phyloP scores from a whole-genome alignment of 2,113 vertebrate species.

The Numida meleagris region DNA sequence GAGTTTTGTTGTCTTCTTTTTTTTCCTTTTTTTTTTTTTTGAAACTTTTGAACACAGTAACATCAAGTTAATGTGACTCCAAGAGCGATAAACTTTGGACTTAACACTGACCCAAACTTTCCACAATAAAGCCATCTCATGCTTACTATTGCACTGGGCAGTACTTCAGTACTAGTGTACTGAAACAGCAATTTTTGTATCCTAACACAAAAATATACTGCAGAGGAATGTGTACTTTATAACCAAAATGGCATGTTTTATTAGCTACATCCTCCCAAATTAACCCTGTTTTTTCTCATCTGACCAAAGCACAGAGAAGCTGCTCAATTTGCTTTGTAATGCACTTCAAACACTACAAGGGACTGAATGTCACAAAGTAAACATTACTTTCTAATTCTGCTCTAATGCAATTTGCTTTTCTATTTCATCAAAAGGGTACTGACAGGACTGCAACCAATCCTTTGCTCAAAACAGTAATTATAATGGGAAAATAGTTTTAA shows the following conservation, averaged over 20 bases:
- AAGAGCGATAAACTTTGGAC: background rate
- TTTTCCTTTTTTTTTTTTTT: too few species aligned
- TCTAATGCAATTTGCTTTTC: background rate
- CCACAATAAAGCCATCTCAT: background rate
- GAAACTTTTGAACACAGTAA: background rate
- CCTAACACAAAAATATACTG: background rate
- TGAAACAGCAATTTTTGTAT: background rate
- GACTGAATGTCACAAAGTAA: background rate
- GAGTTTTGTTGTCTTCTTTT: background rate
- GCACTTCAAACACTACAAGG: background rate
- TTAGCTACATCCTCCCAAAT: background rate
- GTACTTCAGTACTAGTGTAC: background rate
- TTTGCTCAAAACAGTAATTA: background rate
- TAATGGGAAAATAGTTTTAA: conserved; percentile 17
- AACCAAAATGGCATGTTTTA: background rate
- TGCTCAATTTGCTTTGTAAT: background rate
- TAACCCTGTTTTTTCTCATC: background rate
- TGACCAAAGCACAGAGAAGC: background rate
- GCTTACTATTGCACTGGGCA: background rate
- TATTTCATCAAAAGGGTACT: background rate
- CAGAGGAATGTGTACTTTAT: background rate
- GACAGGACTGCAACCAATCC: background rate
- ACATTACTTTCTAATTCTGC: background rate
- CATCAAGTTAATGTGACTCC: background rate
- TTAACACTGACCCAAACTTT: background rate